Evolutionary conservation across 2,888 invertebrate genomes (phyloP).

Genomic region (Drosophila anomalata): DNA sequence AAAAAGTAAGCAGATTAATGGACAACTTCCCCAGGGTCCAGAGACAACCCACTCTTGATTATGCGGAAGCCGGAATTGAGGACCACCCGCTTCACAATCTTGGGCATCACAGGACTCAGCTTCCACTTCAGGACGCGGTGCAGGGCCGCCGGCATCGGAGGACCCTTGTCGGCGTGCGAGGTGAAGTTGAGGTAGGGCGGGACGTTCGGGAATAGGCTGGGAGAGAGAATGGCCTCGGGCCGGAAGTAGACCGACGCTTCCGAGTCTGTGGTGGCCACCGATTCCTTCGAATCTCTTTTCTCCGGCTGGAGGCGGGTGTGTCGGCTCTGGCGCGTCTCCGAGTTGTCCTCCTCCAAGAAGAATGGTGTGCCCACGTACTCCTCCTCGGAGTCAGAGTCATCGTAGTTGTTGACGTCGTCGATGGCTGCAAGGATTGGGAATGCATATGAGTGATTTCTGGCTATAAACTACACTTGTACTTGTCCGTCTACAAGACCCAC

Average conservation of each 20-base stretch:
- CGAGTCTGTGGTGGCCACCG: constrained; percentile 56
- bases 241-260: constrained; percentile 67
- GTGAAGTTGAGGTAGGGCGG: constrained; percentile 92
- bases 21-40: no score
- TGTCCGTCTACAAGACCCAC: constrained; percentile 42
- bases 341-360: constrained; percentile 71
- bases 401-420: constrained; percentile 80
- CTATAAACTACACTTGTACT: no score
- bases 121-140: constrained; percentile 96
- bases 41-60: constrained; percentile 88
- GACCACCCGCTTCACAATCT: constrained; percentile 94
- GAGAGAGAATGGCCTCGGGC: constrained; percentile 83
- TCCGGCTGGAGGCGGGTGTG: constrained; percentile 65
- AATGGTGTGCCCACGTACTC: constrained; percentile 81
- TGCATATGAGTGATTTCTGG: neutral
- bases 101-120: constrained; percentile 96
- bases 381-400: constrained; percentile 82
- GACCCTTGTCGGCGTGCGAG: constrained; percentile 87
- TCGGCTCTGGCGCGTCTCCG: constrained; percentile 73
- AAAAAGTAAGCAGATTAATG: no score
- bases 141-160: constrained; percentile 88
- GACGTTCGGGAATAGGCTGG: constrained; percentile 89
- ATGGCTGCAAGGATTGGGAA: constrained; percentile 36
- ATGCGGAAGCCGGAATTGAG: constrained; percentile 93
- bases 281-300: constrained; percentile 49